phyloP scores from a whole-genome alignment of 2,113 vertebrate species.

The Gnathonemus longibarbis region DNA sequence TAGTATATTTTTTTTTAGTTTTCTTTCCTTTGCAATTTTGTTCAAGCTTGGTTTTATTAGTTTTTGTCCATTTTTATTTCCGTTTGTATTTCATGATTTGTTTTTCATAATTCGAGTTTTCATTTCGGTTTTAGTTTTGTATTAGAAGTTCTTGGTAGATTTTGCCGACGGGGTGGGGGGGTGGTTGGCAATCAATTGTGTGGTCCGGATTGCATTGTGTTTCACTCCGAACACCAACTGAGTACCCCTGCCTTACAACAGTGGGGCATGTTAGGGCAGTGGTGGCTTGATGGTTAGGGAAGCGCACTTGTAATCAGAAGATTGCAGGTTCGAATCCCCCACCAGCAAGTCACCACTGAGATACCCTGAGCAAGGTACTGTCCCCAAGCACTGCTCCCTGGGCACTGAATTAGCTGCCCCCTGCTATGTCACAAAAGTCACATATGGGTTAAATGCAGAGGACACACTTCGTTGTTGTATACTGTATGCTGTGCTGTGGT shows the following conservation, averaged over 20 bases:
- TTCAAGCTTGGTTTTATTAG: not conserved
- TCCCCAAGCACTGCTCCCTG: too few relatives aligned
- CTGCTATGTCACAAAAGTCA: too few relatives aligned
- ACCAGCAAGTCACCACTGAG: too few relatives aligned
- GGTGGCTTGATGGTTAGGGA: too few relatives aligned
- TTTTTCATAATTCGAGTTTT: not conserved
- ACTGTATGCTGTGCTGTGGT: too few relatives aligned
- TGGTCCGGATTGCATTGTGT: not conserved
- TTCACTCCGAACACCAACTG: not conserved
- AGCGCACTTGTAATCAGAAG: too few relatives aligned
- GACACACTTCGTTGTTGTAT: too few relatives aligned
- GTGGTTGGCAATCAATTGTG: not conserved
- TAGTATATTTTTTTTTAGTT: not conserved
- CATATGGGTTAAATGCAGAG: too few relatives aligned
- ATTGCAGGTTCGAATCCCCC: too few relatives aligned
- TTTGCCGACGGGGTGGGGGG: not conserved
- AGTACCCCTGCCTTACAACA: not conserved
- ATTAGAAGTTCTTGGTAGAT: not conserved
- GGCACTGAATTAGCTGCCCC: too few relatives aligned
- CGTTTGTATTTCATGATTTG: not conserved
- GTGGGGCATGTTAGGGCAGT: rapidly evolving
- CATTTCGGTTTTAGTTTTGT: not conserved
- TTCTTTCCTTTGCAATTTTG: not conserved
- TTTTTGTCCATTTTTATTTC: not conserved
- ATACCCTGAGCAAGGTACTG: too few relatives aligned